Evolutionary conservation across 2,888 invertebrate species (phyloP).

Genomic region (Leucoma salicis): DNA sequence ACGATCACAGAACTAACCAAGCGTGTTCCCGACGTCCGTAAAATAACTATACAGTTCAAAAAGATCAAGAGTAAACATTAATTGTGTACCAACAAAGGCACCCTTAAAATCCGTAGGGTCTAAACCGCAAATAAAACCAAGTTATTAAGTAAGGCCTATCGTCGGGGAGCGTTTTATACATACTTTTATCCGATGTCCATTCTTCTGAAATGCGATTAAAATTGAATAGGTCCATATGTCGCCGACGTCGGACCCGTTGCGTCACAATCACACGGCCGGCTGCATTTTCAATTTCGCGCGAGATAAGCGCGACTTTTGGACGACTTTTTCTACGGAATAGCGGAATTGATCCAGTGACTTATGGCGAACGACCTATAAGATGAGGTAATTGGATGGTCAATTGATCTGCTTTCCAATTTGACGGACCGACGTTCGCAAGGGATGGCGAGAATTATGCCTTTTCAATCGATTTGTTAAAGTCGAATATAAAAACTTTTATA

Average conservation of each 20-base stretch:
- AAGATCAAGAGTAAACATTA: constrained; percentile 75
- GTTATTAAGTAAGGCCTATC: constrained; percentile 72
- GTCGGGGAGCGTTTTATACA: constrained; percentile 48
- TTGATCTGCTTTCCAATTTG: constrained; percentile 64
- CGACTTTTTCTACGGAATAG: constrained; percentile 76
- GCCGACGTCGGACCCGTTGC: constrained; percentile 68
- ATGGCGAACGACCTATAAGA: constrained; percentile 62
- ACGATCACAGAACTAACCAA: constrained; percentile 39
- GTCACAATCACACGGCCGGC: constrained; percentile 78
- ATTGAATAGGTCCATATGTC: constrained; percentile 81
- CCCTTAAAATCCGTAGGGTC: constrained; percentile 65
- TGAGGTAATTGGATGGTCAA: constrained; percentile 71
- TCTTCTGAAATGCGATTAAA: constrained; percentile 82
- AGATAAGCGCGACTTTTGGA: constrained; percentile 78
- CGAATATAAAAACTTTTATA: not conserved
- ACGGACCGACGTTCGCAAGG: constrained; percentile 26
- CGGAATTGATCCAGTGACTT: constrained; percentile 80
- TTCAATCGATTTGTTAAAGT: constrained; percentile 21
- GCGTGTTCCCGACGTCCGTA: constrained; percentile 52
- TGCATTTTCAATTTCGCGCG: constrained; percentile 81
- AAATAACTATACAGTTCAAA: constrained; percentile 61
- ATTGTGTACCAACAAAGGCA: constrained; percentile 65
- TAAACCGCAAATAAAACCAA: constrained; percentile 77
- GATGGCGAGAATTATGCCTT: constrained; percentile 16
- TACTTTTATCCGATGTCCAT: constrained; percentile 78